Evolutionary conservation across 2,113 vertebrate genomes (phyloP).

Genomic region (Zonotrichia leucophrys): DNA sequence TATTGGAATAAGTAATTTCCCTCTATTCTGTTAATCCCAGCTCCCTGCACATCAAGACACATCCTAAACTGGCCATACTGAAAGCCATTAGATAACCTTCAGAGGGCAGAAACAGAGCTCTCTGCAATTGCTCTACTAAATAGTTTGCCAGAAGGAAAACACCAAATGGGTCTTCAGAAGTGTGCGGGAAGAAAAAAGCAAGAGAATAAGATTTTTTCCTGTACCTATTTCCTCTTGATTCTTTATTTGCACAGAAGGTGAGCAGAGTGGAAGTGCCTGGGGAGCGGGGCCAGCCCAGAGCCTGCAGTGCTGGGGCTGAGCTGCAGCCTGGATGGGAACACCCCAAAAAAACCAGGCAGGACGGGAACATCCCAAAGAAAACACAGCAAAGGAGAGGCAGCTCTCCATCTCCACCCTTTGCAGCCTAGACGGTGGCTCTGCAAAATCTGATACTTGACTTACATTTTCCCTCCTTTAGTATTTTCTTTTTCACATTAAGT

Average conservation of each 20-base stretch:
- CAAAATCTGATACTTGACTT: neutral
- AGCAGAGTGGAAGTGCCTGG: neutral
- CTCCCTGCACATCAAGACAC: neutral
- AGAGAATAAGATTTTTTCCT: neutral
- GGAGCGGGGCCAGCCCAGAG: neutral
- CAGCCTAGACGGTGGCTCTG: neutral
- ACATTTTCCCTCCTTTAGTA: accelerated
- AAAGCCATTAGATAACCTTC: neutral
- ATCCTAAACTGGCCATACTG: neutral
- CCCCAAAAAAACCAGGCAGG: no score
- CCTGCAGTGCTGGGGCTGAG: accelerated
- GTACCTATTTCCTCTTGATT: neutral
- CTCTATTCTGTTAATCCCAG: neutral
- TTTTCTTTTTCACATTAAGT: neutral
- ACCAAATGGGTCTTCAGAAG: neutral
- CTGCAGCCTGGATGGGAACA: no score
- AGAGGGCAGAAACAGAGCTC: neutral
- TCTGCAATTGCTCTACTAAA: neutral
- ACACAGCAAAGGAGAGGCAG: neutral
- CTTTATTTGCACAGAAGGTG: neutral
- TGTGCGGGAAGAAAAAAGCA: accelerated
- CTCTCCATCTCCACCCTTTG: neutral
- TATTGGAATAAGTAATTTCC: neutral
- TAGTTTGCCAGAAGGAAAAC: neutral
- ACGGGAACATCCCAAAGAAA: no score